Base-by-base conservation (phyloP, 2,113 vertebrate species). In the Cercocebus atys region DNA sequence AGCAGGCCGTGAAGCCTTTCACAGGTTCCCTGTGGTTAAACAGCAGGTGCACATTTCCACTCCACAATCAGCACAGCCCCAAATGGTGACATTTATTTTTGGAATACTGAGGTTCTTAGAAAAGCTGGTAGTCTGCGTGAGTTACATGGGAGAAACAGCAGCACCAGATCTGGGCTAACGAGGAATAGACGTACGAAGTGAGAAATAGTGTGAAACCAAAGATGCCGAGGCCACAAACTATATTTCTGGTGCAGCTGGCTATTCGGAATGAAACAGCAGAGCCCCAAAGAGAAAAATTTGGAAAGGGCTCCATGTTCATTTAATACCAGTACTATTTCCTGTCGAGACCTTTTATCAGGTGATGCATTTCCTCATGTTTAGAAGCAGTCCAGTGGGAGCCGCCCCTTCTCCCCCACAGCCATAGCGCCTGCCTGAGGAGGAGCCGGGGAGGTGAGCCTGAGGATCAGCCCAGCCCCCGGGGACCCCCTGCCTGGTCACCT, bases 381-480 rank as follows among this genome's bases (percentile, higher is more conserved):
- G 96, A 97, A 97, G 97, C 94, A 70, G 97, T 95, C 70, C 95
- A 52, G 84, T 38, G 72, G 81, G 97, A 95, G 12, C 90, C 73
- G 3, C 23, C 97, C 85, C 72, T 25, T 79, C 88, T 87, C 92
- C 96, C 96, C 93, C 59, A 22, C 92, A 95, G 92, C 90, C 90
- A 76, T 92, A 92, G 79, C 92, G 92, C 90, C 88, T 73, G 95
- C 95, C 96, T 95, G 94, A 97, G 97, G 94, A 97, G 90, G 95
- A 95, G 75, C 96, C 87, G 14, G 98, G 97, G 92, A 98, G 96
- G 97, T 97, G 96, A 98, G 95, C 98, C 94, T 45, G 22, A 87
- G 90, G 88, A 79, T 76, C n/a, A 32, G 38, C 92, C 88, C 35
- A 50, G 20, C 88, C 90, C 75, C 55, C 35, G 32, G 50, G 93